Evolutionary conservation across 2,113 vertebrate genomes (phyloP).

Genomic region (Candoia aspera): DNA sequence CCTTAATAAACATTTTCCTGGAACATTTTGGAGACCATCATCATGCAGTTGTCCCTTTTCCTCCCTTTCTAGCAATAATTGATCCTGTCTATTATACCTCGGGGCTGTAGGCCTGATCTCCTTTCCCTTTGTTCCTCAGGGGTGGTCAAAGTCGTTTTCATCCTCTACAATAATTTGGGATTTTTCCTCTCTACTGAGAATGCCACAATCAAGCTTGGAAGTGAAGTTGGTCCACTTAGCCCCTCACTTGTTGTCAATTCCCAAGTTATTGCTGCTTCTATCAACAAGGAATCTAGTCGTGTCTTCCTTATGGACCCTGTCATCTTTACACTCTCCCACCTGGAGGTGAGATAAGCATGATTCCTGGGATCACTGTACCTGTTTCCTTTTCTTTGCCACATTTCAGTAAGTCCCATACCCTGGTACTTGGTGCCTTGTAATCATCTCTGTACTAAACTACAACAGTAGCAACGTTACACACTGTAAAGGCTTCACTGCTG

Average conservation of each 20-base stretch:
- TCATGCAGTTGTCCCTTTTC: not conserved
- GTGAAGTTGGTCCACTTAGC: conserved; percentile 70
- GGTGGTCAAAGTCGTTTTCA: conserved; percentile 92
- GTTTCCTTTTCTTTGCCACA: not conserved
- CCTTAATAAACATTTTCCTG: not conserved
- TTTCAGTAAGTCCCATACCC: not conserved
- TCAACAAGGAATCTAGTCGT: conserved; percentile 92
- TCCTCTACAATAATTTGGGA: conserved; percentile 92
- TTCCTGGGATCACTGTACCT: not conserved
- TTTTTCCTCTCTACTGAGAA: conserved; percentile 91
- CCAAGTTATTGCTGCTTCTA: conserved; percentile 89
- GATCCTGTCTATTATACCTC: not conserved
- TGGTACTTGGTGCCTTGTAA: not conserved
- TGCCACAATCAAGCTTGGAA: conserved; percentile 86
- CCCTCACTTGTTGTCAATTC: conserved; percentile 86
- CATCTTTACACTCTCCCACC: conserved; percentile 87
- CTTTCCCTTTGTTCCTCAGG: conserved; percentile 69
- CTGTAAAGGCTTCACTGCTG: no score
- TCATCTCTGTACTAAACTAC: not conserved
- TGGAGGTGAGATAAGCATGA: conserved; percentile 75
- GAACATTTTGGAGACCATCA: not conserved
- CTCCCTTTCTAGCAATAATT: not conserved
- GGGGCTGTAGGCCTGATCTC: not conserved
- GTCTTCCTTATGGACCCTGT: conserved; percentile 92
- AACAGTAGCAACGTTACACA: not conserved